A percentile compares a stretch with the other conserved stretches of the same genome.
Conservation (phyloP, 2,797 vertebrate species). For the Oceanodroma leucorhoa region DNA sequence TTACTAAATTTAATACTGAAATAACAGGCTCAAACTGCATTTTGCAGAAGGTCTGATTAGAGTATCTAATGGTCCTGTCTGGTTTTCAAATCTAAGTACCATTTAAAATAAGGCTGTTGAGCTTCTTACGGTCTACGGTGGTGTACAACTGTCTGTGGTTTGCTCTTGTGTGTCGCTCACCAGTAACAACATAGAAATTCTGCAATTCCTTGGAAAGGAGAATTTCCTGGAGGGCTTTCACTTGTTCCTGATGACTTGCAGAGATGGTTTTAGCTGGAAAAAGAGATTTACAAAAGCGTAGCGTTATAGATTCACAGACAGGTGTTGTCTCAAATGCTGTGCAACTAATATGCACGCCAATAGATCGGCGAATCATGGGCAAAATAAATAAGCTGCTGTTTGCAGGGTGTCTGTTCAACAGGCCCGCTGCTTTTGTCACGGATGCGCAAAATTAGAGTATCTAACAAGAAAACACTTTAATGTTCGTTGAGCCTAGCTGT, state of each 20-base stretch:
- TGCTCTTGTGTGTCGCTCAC: not conserved
- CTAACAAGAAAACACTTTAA: not conserved
- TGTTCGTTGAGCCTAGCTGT: not conserved
- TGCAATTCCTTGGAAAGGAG: not conserved
- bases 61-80: not conserved
- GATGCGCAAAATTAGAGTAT: not conserved
- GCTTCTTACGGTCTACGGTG: accelerated
- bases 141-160: not conserved
- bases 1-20: not conserved
- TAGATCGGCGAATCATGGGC: not conserved
- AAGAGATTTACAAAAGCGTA: not conserved
- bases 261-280: not conserved
- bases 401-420: not conserved
- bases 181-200: not conserved
- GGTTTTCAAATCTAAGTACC: not conserved
- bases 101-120: not conserved
- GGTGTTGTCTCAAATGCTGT: not conserved
- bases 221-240: not conserved
- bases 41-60: not conserved
- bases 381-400: not conserved
- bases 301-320: not conserved
- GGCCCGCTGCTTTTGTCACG: not conserved
- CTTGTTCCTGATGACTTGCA: not conserved
- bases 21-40: not conserved
- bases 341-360: accelerated